These are phyloP conservation scores for Hemibagrus guttatus DNA, from an alignment of 2,797 vertebrate genomes.

Conservation along the genomic window DNA sequence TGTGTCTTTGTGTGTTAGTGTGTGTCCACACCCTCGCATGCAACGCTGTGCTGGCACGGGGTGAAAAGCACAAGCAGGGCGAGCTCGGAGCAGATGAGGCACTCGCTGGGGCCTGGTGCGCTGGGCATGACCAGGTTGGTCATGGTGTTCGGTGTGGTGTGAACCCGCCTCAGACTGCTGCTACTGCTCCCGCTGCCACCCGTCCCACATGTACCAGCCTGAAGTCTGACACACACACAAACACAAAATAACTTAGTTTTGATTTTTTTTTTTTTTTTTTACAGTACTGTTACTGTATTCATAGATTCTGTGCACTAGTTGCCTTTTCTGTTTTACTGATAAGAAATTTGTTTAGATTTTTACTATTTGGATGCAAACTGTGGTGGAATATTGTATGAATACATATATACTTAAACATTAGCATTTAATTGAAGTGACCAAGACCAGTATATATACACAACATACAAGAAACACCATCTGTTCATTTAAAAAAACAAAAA, in stretches of 20 bases:
- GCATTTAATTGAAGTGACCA: background rate
- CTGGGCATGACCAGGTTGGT: constrained; percentile 87
- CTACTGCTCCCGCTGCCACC: constrained; percentile 67
- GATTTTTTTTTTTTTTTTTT: background rate
- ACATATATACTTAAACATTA: background rate
- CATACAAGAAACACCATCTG: background rate
- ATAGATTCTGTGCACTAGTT: no score
- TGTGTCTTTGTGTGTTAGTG: background rate
- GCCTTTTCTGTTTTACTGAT: background rate
- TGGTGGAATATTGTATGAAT: background rate
- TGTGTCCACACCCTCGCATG: constrained; percentile 86
- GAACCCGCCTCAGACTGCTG: constrained; percentile 81
- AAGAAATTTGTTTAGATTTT: background rate
- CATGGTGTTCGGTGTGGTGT: constrained; percentile 92
- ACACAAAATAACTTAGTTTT: background rate
- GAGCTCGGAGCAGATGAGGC: constrained; percentile 96
- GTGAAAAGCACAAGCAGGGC: constrained; percentile 90
- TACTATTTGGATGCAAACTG: no score
- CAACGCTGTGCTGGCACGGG: constrained; percentile 95
- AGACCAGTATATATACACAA: background rate
- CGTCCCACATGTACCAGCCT: constrained; percentile 75
- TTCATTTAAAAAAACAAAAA: background rate
- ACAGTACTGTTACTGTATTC: background rate
- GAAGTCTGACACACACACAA: constrained; percentile 69
- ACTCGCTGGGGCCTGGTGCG: constrained; percentile 83